Evolutionary conservation across 2,797 vertebrate species (phyloP).

Genomic region (Erpetoichthys calabaricus): DNA sequence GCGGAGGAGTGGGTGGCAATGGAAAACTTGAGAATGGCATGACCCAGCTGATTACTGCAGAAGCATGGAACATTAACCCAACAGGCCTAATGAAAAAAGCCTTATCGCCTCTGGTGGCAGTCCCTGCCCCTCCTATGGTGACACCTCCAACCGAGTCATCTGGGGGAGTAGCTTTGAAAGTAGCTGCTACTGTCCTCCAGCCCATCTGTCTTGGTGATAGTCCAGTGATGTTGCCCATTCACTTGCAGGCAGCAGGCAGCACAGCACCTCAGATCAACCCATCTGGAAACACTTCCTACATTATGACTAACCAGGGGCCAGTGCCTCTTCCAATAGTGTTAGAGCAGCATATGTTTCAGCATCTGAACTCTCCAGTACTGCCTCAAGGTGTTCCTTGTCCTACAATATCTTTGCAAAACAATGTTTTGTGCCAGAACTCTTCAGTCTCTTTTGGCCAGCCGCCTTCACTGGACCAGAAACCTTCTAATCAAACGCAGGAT

Average conservation of each 20-base stretch:
- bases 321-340: constrained; percentile 78
- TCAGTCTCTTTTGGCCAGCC: constrained; percentile 55
- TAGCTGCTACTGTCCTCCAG: constrained; percentile 82
- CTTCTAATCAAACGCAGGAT: constrained; percentile 57
- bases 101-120: constrained; percentile 49
- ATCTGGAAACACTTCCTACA: constrained; percentile 60
- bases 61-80: constrained; percentile 62
- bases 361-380: constrained; percentile 72
- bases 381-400: constrained; percentile 56
- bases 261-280: constrained; percentile 62
- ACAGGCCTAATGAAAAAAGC: constrained; percentile 68
- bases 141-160: constrained; percentile 54
- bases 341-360: constrained; percentile 89
- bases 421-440: constrained; percentile 59
- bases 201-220: constrained; percentile 87
- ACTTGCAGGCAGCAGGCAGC: constrained; percentile 70
- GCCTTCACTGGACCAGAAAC: constrained; percentile 67
- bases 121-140: constrained; percentile 56
- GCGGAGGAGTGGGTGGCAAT: constrained; percentile 28
- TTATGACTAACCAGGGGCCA: constrained; percentile 79
- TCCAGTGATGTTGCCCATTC: constrained; percentile 79
- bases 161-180: constrained; percentile 77
- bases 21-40: constrained; percentile 67
- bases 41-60: constrained; percentile 52
- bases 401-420: constrained; percentile 54